These are phyloP conservation scores for Exocentrus adspersus DNA, from an alignment of 2,888 invertebrate species.

Conservation along the genomic window DNA sequence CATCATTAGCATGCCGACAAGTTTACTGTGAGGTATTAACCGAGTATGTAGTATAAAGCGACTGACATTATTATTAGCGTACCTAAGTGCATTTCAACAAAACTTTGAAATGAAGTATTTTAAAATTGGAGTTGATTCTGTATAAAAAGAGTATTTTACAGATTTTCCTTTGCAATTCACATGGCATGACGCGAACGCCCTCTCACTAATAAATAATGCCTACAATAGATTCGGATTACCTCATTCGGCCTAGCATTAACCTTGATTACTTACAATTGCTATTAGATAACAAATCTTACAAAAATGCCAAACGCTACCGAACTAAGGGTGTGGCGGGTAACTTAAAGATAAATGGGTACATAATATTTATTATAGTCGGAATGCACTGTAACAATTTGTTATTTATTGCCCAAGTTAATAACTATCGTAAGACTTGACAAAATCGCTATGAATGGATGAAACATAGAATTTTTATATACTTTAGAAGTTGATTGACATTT, in stretches of 20 bases:
- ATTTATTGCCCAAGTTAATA: too few species aligned
- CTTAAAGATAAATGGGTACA: not conserved
- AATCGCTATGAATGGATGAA: too few species aligned
- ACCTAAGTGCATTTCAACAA: too few species aligned
- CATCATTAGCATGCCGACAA: constrained; percentile 13
- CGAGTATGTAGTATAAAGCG: constrained; percentile 16
- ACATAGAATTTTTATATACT: too few species aligned
- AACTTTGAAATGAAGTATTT: not conserved
- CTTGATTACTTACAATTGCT: not conserved
- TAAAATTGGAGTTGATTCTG: not conserved
- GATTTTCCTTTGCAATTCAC: too few species aligned
- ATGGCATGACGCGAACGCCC: too few species aligned
- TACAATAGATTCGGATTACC: not conserved
- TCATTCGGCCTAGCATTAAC: not conserved
- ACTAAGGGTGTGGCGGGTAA: constrained; percentile 1
- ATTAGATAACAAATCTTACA: not conserved
- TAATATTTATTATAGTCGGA: not conserved
- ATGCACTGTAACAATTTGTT: not conserved
- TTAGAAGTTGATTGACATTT: too few species aligned
- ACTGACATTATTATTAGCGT: not conserved
- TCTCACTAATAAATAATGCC: not conserved
- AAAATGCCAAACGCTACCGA: not conserved
- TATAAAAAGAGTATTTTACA: too few species aligned
- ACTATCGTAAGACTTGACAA: too few species aligned
- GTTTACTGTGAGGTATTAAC: constrained; percentile 6